Percentiles rank a stretch among this genome's conserved stretches.
phyloP scores from a whole-genome alignment of 1,140 invertebrate genomes.

The Euschistus heros region DNA sequence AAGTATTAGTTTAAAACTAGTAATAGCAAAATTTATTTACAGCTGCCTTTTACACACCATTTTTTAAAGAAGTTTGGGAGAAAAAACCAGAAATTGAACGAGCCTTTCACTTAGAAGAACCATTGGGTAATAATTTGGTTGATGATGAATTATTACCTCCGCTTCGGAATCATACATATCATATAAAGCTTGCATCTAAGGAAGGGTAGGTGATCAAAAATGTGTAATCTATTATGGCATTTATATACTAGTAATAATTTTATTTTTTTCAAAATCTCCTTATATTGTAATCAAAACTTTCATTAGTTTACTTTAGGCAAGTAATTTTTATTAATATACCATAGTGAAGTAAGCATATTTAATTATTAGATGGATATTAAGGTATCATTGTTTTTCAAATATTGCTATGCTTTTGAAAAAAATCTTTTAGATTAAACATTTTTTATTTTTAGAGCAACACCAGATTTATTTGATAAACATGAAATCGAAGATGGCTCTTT shows the following conservation, averaged over 20 bases:
- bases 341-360: background rate
- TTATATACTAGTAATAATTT: too few species aligned
- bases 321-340: background rate
- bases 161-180: slow-evolving; percentile 37
- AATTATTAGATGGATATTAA: too few species aligned
- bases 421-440: background rate
- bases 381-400: too few species aligned
- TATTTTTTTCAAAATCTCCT: too few species aligned
- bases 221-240: background rate
- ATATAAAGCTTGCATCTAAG: slow-evolving; percentile 35
- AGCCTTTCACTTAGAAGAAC: slow-evolving; percentile 81
- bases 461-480: slow-evolving; percentile 66
- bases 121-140: slow-evolving; percentile 34
- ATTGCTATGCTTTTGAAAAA: too few species aligned
- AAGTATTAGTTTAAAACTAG: too few species aligned
- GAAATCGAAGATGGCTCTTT: slow-evolving; percentile 40
- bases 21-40: slow-evolving; percentile 32
- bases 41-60: slow-evolving; percentile 91
- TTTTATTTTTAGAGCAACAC: slow-evolving; percentile 49
- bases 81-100: slow-evolving; percentile 91
- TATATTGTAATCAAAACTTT: too few species aligned
- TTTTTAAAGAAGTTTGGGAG: slow-evolving; percentile 93
- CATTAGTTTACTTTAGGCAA: too few species aligned
- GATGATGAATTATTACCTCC: slow-evolving; percentile 44
- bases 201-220: slow-evolving; percentile 34